These are phyloP conservation scores for Papilio polytes DNA, from an alignment of 1,140 invertebrate genomes.

Conservation along the genomic window DNA sequence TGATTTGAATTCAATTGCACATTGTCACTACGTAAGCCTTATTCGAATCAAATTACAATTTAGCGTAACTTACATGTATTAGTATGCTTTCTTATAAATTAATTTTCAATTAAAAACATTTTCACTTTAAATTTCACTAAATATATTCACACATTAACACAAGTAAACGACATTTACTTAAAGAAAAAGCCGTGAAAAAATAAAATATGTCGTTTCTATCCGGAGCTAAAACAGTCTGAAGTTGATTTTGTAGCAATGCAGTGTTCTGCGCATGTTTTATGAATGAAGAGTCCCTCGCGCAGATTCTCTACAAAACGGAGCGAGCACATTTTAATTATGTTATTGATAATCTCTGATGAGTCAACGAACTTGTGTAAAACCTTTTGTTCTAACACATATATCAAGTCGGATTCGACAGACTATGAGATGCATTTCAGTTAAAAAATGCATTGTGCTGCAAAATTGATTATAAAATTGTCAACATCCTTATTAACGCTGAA, in stretches of 20 bases:
- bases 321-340: conserved; percentile 73
- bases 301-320: conserved; percentile 60
- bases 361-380: conserved; percentile 64
- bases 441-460: neutral
- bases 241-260: conserved; percentile 81
- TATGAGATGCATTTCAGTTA: neutral
- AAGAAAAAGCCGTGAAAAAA: conserved; percentile 41
- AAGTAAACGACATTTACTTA: conserved; percentile 53
- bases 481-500: conserved; percentile 1
- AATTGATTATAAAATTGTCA: conserved; percentile 15
- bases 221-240: conserved; percentile 62
- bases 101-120: conserved; percentile 47
- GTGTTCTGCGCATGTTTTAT: conserved; percentile 79
- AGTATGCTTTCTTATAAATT: conserved; percentile 33
- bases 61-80: neutral
- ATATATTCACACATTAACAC: conserved; percentile 46
- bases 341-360: conserved; percentile 74
- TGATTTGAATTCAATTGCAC: neutral
- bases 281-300: conserved; percentile 68
- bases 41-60: neutral
- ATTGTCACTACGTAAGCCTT: neutral
- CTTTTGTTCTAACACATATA: conserved; percentile 3
- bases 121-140: conserved; percentile 50
- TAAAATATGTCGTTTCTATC: conserved; percentile 61
- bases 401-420: too few species aligned